Evolutionary conservation across 64 coral and sea anemone genomes (phyloP).

Genomic region (Dendrophyllia cribrosa): DNA sequence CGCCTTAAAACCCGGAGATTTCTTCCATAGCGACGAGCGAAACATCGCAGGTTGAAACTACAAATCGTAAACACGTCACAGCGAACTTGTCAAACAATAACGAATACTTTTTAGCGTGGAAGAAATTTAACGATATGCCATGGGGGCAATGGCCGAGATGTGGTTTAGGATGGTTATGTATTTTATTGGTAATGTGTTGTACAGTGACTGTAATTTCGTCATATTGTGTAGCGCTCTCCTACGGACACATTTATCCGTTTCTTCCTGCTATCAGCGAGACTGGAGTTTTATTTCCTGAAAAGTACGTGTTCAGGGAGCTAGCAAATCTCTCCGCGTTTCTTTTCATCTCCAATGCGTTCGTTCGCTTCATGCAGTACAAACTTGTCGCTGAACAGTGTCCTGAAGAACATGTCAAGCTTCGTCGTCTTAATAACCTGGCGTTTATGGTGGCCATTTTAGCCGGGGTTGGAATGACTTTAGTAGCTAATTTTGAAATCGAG

Average conservation of each 20-base stretch:
- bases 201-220: slow-evolving; percentile 61
- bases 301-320: slow-evolving; percentile 85
- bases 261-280: slow-evolving; percentile 90
- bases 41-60: background rate
- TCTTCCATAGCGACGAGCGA: background rate
- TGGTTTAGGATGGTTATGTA: slow-evolving; percentile 87
- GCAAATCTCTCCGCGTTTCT: slow-evolving; percentile 78
- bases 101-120: background rate
- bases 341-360: slow-evolving; percentile 81
- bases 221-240: slow-evolving; percentile 67
- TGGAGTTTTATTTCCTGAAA: slow-evolving; percentile 79
- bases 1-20: no score
- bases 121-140: background rate
- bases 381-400: slow-evolving; percentile 77
- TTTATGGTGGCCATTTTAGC: slow-evolving; percentile 85
- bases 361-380: slow-evolving; percentile 87
- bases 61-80: background rate
- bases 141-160: background rate
- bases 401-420: slow-evolving; percentile 51
- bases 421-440: slow-evolving; percentile 76
- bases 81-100: background rate
- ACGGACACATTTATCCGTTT: slow-evolving; percentile 87
- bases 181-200: slow-evolving; percentile 67
- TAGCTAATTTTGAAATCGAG: slow-evolving; percentile 93
- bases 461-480: slow-evolving; percentile 87